phyloP scores from a whole-genome alignment of 2,797 vertebrate genomes.

The Selene dorsalis region DNA sequence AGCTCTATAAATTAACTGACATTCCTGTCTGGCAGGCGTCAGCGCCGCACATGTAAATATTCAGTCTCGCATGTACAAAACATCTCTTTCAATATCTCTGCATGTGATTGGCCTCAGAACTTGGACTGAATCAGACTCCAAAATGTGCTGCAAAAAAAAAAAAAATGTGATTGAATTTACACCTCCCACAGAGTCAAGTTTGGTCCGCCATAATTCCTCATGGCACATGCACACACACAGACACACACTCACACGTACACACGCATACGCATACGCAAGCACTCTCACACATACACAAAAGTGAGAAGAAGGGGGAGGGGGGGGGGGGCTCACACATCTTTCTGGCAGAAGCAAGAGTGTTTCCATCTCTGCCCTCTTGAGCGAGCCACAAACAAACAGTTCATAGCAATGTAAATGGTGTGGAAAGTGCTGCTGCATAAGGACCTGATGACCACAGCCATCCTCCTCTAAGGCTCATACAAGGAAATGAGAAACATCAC shows the following conservation, averaged over 20 bases:
- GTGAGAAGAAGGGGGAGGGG: conserved; percentile 44
- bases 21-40: conserved; percentile 58
- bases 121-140: conserved; percentile 73
- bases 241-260: conserved; percentile 12
- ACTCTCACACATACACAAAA: conserved; percentile 47
- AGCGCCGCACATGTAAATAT: conserved; percentile 62
- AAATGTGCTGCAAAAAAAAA: conserved; percentile 62
- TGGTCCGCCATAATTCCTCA: conserved; percentile 76
- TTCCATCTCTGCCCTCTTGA: conserved; percentile 77
- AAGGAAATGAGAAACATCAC: conserved; percentile 76
- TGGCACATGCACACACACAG: conserved; percentile 43
- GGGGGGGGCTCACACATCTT: conserved; percentile 67
- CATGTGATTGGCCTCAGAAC: conserved; percentile 80
- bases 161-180: conserved; percentile 82
- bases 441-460: conserved; percentile 78
- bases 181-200: conserved; percentile 84
- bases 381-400: conserved; percentile 78
- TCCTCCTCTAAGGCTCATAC: conserved; percentile 62
- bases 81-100: conserved; percentile 74
- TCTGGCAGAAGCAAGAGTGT: conserved; percentile 71
- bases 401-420: conserved; percentile 82
- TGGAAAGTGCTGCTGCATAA: conserved; percentile 78
- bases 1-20: conserved; percentile 76
- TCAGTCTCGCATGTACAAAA: conserved; percentile 65
- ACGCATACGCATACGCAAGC: neutral